Evolutionary conservation across 53 echinoderm and acorn worm species (phyloP).

Genomic region (Henricia sp.): DNA sequence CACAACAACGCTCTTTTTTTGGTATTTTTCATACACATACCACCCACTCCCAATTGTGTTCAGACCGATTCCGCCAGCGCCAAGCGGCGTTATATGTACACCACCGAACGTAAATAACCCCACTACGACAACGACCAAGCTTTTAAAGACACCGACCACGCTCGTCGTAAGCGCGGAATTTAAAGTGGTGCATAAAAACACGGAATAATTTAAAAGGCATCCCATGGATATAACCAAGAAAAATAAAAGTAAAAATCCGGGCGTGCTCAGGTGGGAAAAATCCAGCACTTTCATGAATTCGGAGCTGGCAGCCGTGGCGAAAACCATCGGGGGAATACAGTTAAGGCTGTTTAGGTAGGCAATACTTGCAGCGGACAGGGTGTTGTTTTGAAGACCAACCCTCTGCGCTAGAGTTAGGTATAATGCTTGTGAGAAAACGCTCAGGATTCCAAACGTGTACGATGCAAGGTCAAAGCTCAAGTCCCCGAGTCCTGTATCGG

Average conservation of each 20-base stretch:
- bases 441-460: conserved; percentile 73
- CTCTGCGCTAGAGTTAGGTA: conserved; percentile 82
- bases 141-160: conserved; percentile 83
- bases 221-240: conserved; percentile 69
- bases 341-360: conserved; percentile 85
- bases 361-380: conserved; percentile 67
- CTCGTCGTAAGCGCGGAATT: conserved; percentile 94
- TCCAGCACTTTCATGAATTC: conserved; percentile 41
- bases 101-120: conserved; percentile 87
- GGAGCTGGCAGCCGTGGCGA: conserved; percentile 47
- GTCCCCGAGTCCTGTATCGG: conserved; percentile 74
- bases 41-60: conserved; percentile 75
- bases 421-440: conserved; percentile 82
- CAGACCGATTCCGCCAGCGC: conserved; percentile 63
- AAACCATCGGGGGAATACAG: conserved; percentile 71
- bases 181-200: conserved; percentile 87
- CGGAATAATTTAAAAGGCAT: conserved; percentile 82
- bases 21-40: conserved; percentile 81
- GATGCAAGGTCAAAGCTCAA: conserved; percentile 69
- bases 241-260: conserved; percentile 43
- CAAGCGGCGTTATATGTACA: conserved; percentile 58
- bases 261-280: conserved; percentile 18
- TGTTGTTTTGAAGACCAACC: conserved; percentile 61
- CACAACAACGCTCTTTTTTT: conserved; percentile 34
- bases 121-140: conserved; percentile 72